Conservation (phyloP, 1,140 invertebrate genomes). For the Cyclina sinensis region DNA sequence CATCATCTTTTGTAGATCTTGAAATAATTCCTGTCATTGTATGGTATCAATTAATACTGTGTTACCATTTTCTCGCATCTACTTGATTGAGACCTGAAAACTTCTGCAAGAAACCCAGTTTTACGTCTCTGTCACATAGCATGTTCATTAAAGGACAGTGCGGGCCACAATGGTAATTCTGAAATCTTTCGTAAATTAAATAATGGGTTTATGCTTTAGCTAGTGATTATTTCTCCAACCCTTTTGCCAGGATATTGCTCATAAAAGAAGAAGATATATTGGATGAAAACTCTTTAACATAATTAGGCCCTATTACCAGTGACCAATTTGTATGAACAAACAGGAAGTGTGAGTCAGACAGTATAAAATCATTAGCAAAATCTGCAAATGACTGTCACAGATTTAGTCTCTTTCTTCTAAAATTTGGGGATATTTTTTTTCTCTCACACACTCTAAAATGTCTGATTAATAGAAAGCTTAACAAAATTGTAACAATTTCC, state of each 20-base stretch:
- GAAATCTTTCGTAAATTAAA: slow-evolving; percentile 26
- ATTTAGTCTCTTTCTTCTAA: neutral
- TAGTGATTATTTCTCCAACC: neutral
- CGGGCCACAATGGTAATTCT: neutral
- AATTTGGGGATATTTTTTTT: neutral
- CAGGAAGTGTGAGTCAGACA: neutral
- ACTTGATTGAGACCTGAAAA: neutral
- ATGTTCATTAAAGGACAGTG: neutral
- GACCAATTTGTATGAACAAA: neutral
- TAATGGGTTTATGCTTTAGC: slow-evolving; percentile 9
- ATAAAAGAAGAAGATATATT: neutral
- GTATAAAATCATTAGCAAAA: neutral
- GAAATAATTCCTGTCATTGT: neutral
- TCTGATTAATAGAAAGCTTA: too few relatives aligned
- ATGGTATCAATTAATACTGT: neutral
- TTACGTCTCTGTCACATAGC: neutral
- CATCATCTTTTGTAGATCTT: neutral
- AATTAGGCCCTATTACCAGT: neutral
- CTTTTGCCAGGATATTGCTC: slow-evolving; percentile 2
- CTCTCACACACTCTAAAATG: too few relatives aligned
- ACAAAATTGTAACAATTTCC: too few relatives aligned
- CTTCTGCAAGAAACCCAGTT: neutral
- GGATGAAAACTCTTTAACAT: neutral
- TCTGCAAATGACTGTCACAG: neutral
- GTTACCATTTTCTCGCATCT: neutral